Base-by-base conservation (phyloP, 1,140 invertebrate genomes). In the Aphelinus certus region DNA sequence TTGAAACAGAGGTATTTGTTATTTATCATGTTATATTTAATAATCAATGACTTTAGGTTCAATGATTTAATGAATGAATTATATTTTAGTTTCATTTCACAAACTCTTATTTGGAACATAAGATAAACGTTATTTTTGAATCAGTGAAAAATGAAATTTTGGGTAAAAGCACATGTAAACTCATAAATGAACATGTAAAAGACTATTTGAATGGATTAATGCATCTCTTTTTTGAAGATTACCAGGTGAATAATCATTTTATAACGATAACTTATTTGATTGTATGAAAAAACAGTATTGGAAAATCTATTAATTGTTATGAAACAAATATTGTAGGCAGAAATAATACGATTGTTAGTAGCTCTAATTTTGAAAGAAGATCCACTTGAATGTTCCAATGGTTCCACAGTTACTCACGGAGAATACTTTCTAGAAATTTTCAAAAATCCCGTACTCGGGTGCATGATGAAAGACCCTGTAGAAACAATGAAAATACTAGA, bases 131-230 rank as follows among this genome's bases (percentile, higher is more conserved):
- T 45, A 79, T 81, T 43, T 87, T 85, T 45, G 42, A 80, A 0
- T 58, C 69, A 43, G 62, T 86, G 4, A 80, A 71, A 73, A 75
- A 9, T 43, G n/a, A 78, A 64, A 63, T 67, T 9, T 64, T 71
- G 2, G 75, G 65, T 5, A 66, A 57, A 56, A 5, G 56, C 67
- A 60, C 78, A 64, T 67, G 65, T 26, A 26, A 7, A 67, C 76
- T 66, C 55, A 10, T 76, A 7, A 51, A 76, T 2, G 26, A 61
- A 5, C 9, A 76, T 2, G 67, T 63, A 4, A 79, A 80, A 10
- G 75, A 79, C 6, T 85, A 85, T 66, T 73, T 85, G 0, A 58
- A 77, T 49, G 51, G 53, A 66, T 63, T 86, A 47, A 70, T 87
- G 63, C 68, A 82, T 73, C 71, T 86, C 47, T 67, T 83, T 3